Evolutionary conservation across 2,888 invertebrate species (phyloP).

Genomic region (Congeria kusceri): DNA sequence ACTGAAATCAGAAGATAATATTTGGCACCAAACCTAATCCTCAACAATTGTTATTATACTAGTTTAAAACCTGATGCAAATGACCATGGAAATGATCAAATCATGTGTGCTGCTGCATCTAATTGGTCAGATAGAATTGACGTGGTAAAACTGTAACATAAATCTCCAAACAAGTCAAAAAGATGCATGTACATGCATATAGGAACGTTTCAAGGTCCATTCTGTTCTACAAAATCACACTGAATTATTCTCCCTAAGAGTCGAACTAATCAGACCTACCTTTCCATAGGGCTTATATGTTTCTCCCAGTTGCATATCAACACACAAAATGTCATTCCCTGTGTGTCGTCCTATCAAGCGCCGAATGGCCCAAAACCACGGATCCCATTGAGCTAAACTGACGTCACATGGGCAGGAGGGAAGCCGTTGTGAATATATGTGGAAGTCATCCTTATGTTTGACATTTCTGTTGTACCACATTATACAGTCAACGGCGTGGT

Average conservation of each 20-base stretch:
- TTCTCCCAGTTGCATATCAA: background rate
- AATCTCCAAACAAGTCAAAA: too few species aligned
- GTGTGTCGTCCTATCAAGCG: background rate
- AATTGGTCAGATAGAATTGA: too few species aligned
- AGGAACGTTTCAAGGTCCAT: too few species aligned
- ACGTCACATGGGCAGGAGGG: slow-evolving; percentile 1
- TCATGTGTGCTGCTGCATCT: too few species aligned
- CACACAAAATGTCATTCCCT: background rate
- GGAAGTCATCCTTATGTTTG: background rate
- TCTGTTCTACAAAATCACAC: too few species aligned
- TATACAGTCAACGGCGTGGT: background rate
- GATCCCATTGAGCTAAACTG: background rate
- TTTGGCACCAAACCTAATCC: too few species aligned
- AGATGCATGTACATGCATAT: too few species aligned
- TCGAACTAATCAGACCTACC: background rate
- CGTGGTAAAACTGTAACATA: too few species aligned
- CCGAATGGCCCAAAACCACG: background rate
- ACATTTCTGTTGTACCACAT: background rate
- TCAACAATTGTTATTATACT: too few species aligned
- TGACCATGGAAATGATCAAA: too few species aligned
- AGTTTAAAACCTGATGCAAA: too few species aligned
- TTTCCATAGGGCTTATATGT: slow-evolving; percentile 2
- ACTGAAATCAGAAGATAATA: background rate
- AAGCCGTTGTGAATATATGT: background rate
- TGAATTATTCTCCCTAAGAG: too few species aligned